These are phyloP conservation scores for Drosophila buzzatii DNA, from an alignment of 2,888 invertebrate genomes.

Conservation along the genomic window DNA sequence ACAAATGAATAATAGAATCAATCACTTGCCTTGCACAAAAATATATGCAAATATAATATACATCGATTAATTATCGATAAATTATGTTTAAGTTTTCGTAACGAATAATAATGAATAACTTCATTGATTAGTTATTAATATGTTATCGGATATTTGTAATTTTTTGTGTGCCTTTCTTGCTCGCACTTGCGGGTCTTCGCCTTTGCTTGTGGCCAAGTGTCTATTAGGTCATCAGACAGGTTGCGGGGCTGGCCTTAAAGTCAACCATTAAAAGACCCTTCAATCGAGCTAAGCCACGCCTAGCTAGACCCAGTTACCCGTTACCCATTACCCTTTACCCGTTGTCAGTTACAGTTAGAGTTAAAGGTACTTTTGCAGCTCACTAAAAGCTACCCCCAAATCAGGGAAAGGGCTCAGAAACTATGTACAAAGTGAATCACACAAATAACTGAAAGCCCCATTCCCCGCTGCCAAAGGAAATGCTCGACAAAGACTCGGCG, in stretches of 20 bases:
- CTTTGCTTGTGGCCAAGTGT: neutral
- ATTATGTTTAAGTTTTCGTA: neutral
- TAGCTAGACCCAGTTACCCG: conserved; percentile 57
- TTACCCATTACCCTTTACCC: neutral
- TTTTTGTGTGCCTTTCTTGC: neutral
- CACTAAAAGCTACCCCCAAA: conserved; percentile 33
- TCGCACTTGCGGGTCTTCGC: conserved; percentile 6
- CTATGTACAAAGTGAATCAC: conserved; percentile 57
- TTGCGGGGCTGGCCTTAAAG: conserved; percentile 39
- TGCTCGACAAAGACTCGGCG: conserved; percentile 39
- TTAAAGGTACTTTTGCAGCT: conserved; percentile 18
- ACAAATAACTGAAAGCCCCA: conserved; percentile 38
- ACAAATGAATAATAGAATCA: too few species aligned
- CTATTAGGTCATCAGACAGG: conserved; percentile 47
- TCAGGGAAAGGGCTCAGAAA: conserved; percentile 19
- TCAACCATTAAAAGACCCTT: conserved; percentile 25
- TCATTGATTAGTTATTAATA: conserved; percentile 4
- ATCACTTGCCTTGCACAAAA: too few species aligned
- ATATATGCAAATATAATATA: too few species aligned
- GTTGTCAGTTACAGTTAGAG: conserved; percentile 19
- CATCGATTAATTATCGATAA: neutral
- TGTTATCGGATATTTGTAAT: conserved; percentile 6
- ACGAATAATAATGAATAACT: too few species aligned
- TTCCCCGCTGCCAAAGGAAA: conserved; percentile 52
- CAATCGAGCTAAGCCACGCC: conserved; percentile 48